Evolutionary conservation across 2,113 vertebrate species (phyloP).

Genomic region (Lucifuga dentata): DNA sequence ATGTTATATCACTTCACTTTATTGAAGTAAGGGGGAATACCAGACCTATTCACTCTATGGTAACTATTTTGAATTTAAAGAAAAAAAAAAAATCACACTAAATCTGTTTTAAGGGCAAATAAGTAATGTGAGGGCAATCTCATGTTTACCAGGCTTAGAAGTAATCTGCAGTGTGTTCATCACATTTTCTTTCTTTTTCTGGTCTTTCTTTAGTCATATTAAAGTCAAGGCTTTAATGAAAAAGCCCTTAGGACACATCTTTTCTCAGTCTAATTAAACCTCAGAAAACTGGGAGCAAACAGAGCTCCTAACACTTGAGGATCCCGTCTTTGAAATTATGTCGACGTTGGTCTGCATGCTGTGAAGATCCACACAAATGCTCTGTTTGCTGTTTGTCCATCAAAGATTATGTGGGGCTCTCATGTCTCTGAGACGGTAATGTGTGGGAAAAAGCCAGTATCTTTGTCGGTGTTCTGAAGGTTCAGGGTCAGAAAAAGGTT

Average conservation of each 20-base stretch:
- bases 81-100: constrained; percentile 41
- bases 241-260: constrained; percentile 66
- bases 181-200: constrained; percentile 53
- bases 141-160: constrained; percentile 71
- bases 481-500: constrained; percentile 31
- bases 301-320: constrained; percentile 73
- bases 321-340: constrained; percentile 81
- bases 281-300: constrained; percentile 78
- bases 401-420: constrained; percentile 43
- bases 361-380: constrained; percentile 74
- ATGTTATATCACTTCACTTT: constrained; percentile 3
- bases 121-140: constrained; percentile 56
- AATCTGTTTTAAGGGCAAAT: constrained; percentile 55
- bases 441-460: constrained; percentile 1
- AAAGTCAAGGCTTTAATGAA: constrained; percentile 78
- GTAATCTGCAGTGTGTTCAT: constrained; percentile 65
- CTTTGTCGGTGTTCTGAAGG: constrained; percentile 13
- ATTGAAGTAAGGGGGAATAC: constrained; percentile 13
- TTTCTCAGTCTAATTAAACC: constrained; percentile 73
- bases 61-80: constrained; percentile 26
- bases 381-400: constrained; percentile 79
- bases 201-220: constrained; percentile 60
- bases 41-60: constrained; percentile 11
- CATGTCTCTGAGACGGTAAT: neutral
- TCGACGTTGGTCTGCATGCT: constrained; percentile 74